Percentiles rank a stretch among this genome's conserved stretches.
Evolutionary conservation across 2,113 vertebrate genomes (phyloP).

Genomic region (Morphnarchus princeps): DNA sequence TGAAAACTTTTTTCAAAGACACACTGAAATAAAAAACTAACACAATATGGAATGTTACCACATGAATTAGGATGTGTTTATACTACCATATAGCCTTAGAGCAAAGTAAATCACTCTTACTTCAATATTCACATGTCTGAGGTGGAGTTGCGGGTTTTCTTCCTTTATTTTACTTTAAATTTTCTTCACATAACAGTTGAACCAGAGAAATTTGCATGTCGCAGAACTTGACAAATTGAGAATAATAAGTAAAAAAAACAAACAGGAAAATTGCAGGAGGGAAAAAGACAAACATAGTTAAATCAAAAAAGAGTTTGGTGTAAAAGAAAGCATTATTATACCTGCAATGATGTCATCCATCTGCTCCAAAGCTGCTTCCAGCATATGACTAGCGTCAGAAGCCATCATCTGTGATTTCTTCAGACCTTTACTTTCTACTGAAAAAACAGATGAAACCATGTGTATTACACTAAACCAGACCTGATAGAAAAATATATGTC

Average conservation of each 20-base stretch:
- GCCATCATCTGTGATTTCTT: conserved; percentile 71
- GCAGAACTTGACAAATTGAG: neutral
- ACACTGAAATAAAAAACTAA: neutral
- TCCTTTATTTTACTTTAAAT: neutral
- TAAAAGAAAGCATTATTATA: conserved; percentile 42
- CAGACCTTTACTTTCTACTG: conserved; percentile 1
- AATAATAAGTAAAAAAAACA: neutral
- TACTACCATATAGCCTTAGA: neutral
- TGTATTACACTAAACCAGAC: neutral
- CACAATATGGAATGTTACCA: neutral
- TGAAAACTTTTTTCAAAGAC: neutral
- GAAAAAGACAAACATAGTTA: neutral
- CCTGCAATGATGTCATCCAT: conserved; percentile 94
- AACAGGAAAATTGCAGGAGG: neutral
- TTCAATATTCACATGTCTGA: neutral
- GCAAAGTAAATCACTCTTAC: neutral
- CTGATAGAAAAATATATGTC: neutral
- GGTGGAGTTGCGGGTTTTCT: accelerated
- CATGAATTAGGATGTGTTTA: neutral
- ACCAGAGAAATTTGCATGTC: neutral
- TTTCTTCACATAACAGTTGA: neutral
- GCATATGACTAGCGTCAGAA: conserved; percentile 83
- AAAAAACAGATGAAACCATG: conserved; percentile 31
- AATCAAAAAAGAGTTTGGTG: neutral
- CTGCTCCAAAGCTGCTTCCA: conserved; percentile 88